Percentiles rank a stretch among this genome's conserved stretches.
Conservation (phyloP, 2,888 invertebrate genomes). For the Venusia cambrica region DNA sequence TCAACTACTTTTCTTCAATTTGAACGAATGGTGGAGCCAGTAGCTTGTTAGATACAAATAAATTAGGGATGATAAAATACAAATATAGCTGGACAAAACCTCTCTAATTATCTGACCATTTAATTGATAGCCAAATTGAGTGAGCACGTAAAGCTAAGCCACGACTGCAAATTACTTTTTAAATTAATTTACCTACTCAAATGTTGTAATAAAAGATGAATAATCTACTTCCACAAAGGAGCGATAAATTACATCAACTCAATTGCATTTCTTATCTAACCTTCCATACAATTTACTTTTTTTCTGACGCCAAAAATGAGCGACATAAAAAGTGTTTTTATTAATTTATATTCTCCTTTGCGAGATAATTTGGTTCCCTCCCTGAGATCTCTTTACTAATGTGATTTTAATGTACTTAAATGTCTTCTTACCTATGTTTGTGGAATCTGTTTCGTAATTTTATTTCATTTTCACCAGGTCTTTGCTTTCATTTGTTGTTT, state of each 20-base stretch:
- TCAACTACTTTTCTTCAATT: no score
- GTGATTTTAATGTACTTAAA: slow-evolving; percentile 80
- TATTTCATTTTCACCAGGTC: slow-evolving; percentile 22
- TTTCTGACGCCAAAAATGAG: slow-evolving; percentile 55
- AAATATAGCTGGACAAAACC: no score
- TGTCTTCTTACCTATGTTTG: slow-evolving; percentile 64
- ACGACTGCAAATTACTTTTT: no score
- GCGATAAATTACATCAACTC: slow-evolving; percentile 30
- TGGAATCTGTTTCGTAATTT: slow-evolving; percentile 56
- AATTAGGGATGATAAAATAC: no score
- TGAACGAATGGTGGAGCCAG: no score
- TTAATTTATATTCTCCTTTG: slow-evolving; percentile 70
- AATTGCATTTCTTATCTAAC: slow-evolving; percentile 49
- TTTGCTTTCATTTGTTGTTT: slow-evolving; percentile 1
- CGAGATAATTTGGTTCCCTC: slow-evolving; percentile 69
- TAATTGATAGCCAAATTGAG: no score
- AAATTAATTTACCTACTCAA: no score
- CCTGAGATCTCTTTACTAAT: slow-evolving; percentile 67
- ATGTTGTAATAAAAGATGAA: no score
- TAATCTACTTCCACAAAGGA: slow-evolving; percentile 1
- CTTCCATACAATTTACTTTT: slow-evolving; percentile 74
- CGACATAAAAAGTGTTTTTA: slow-evolving; percentile 61
- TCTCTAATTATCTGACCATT: no score
- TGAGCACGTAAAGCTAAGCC: no score
- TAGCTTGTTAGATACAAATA: no score